These are phyloP conservation scores for Halictus quadricinctus DNA, from an alignment of 2,888 invertebrate species.

Conservation along the genomic window DNA sequence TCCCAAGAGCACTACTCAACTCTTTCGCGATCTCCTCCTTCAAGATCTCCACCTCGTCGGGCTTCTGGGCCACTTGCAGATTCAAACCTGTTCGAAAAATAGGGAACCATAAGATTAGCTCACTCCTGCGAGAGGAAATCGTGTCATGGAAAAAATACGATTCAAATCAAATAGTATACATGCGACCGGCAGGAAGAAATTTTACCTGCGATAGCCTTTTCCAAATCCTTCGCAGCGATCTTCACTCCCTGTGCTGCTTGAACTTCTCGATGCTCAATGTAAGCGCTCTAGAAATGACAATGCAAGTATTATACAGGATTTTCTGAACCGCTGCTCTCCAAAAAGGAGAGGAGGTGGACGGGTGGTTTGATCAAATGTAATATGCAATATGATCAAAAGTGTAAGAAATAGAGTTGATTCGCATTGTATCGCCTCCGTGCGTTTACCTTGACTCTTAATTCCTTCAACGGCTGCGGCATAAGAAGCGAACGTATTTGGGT, in stretches of 20 bases:
- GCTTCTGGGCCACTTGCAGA: constrained; percentile 93
- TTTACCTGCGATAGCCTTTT: constrained; percentile 95
- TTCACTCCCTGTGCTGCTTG: constrained; percentile 99
- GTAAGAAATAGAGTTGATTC: not conserved
- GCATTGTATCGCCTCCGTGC: not conserved
- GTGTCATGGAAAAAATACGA: not conserved
- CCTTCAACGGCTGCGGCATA: constrained; percentile 99
- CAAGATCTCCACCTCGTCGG: constrained; percentile 95
- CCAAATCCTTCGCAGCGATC: constrained; percentile 98
- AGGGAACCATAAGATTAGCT: not conserved
- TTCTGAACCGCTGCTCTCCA: not conserved
- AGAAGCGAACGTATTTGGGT: constrained; percentile 98
- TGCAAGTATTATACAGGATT: not conserved
- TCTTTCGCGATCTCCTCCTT: constrained; percentile 95
- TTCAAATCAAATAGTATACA: not conserved
- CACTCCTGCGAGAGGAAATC: not conserved
- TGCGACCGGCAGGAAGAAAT: not conserved
- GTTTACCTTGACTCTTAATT: constrained; percentile 95
- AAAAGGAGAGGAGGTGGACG: not conserved
- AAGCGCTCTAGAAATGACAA: constrained; percentile 88
- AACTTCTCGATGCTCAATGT: constrained; percentile 96
- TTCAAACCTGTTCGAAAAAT: constrained; percentile 87
- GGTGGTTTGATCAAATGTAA: too few species aligned
- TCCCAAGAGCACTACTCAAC: constrained; percentile 93
- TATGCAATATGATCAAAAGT: not conserved